Evolutionary conservation across 2,888 invertebrate genomes (phyloP).

Genomic region (Caenorhabditis sp.): DNA sequence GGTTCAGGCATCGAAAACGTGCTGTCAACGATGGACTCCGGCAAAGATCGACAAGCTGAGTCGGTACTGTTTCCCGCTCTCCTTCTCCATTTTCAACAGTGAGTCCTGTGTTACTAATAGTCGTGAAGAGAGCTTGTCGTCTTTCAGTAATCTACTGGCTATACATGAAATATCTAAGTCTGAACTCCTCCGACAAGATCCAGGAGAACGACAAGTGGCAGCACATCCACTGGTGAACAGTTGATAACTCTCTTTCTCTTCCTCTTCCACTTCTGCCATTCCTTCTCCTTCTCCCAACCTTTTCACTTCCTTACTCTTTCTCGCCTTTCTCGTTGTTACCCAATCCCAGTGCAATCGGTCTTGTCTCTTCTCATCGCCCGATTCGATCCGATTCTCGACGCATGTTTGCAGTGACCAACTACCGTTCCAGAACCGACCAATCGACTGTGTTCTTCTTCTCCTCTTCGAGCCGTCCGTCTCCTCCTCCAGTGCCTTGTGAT

Average conservation of each 20-base stretch:
- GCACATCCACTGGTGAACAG: slow-evolving; percentile 54
- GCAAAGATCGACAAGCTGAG: slow-evolving; percentile 99
- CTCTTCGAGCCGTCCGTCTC: slow-evolving; percentile 5
- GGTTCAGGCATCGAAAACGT: slow-evolving; percentile 68
- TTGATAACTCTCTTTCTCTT: slow-evolving; percentile 21
- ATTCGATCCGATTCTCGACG: slow-evolving; percentile 27
- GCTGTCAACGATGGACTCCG: slow-evolving; percentile 87
- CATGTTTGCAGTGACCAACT: slow-evolving; percentile 38
- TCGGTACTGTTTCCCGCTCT: slow-evolving; percentile 93
- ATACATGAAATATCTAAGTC: slow-evolving; percentile 70
- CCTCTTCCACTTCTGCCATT: slow-evolving; percentile 37
- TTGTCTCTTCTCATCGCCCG: too few relatives aligned
- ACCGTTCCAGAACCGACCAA: slow-evolving; percentile 26
- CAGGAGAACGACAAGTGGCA: slow-evolving; percentile 65
- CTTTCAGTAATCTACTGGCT: slow-evolving; percentile 76
- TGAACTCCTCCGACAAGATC: slow-evolving; percentile 59
- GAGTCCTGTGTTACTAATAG: slow-evolving; percentile 4
- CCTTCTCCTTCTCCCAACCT: slow-evolving; percentile 59
- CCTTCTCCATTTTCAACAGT: slow-evolving; percentile 79
- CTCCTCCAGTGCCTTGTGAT: slow-evolving; percentile 30
- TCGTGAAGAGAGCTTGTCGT: not conserved
- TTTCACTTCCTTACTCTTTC: slow-evolving; percentile 56
- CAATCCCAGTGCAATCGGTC: slow-evolving; percentile 58
- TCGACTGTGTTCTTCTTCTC: too few relatives aligned
- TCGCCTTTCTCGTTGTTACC: slow-evolving; percentile 55